A percentile compares a stretch with the other conserved stretches of the same genome.
Evolutionary conservation across 2,888 invertebrate genomes (phyloP).

Genomic region (Acanthacorydalis orientalis): DNA sequence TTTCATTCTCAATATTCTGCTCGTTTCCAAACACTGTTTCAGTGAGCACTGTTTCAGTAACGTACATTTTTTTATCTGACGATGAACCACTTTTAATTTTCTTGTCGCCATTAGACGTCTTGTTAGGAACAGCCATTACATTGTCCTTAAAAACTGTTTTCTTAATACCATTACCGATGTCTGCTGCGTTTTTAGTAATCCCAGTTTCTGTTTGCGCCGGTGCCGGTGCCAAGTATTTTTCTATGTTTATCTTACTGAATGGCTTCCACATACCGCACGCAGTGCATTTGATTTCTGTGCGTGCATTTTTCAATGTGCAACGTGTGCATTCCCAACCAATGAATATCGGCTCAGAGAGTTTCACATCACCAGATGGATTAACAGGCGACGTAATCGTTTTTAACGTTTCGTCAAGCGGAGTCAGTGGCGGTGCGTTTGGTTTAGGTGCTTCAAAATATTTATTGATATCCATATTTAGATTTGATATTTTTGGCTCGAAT

Average conservation of each 20-base stretch:
- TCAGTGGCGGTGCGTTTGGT: background rate
- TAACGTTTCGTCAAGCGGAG: background rate
- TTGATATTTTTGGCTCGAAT: slow-evolving; percentile 1
- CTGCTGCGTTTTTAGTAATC: background rate
- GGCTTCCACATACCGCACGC: slow-evolving; percentile 37
- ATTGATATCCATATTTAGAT: background rate
- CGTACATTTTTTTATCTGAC: background rate
- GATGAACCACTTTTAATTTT: background rate
- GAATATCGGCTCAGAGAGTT: background rate
- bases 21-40: slow-evolving; percentile 11
- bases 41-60: slow-evolving; percentile 1
- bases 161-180: background rate
- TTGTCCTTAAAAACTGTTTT: too few relatives aligned
- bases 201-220: background rate
- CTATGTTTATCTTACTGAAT: slow-evolving; percentile 13
- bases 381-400: background rate
- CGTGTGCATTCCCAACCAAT: slow-evolving; percentile 36
- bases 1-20: slow-evolving; percentile 17
- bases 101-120: background rate
- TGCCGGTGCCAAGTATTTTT: slow-evolving; percentile 2
- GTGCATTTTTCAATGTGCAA: slow-evolving; percentile 41
- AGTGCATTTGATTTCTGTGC: slow-evolving; percentile 43
- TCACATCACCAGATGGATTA: background rate
- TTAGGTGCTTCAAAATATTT: slow-evolving; percentile 3
- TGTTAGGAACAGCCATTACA: too few relatives aligned